These are phyloP conservation scores for Acrobasis repandana DNA, from an alignment of 2,888 invertebrate genomes.

Conservation along the genomic window DNA sequence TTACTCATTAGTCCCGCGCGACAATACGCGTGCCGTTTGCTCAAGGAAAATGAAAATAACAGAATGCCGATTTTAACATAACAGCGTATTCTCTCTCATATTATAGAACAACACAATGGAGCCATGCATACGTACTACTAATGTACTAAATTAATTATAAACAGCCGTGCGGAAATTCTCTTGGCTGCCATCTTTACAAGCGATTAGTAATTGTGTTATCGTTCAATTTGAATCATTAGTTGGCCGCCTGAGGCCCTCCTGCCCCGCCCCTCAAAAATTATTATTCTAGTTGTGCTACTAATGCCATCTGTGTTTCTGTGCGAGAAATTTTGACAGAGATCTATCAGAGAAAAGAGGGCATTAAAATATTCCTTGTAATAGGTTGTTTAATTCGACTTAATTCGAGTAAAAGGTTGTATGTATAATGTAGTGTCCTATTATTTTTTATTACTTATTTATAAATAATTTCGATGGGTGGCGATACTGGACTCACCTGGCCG, in stretches of 20 bases:
- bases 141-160: slow-evolving; percentile 64
- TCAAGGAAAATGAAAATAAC: slow-evolving; percentile 47
- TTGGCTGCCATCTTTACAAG: slow-evolving; percentile 40
- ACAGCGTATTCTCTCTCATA: slow-evolving; percentile 41
- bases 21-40: slow-evolving; percentile 35
- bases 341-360: neutral
- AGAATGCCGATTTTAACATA: slow-evolving; percentile 50
- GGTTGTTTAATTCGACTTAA: no score
- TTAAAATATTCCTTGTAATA: no score
- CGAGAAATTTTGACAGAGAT: neutral
- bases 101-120: slow-evolving; percentile 48
- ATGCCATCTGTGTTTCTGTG: slow-evolving; percentile 13
- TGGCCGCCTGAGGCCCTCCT: slow-evolving; percentile 23
- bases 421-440: no score
- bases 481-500: no score
- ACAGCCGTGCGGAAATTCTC: slow-evolving; percentile 50
- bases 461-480: no score
- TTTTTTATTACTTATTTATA: no score
- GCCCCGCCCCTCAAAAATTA: neutral
- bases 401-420: no score
- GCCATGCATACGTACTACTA: slow-evolving; percentile 43
- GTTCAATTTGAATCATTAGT: slow-evolving; percentile 52
- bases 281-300: slow-evolving; percentile 11
- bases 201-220: slow-evolving; percentile 54
- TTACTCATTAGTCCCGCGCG: slow-evolving; percentile 33